Base-by-base conservation (phyloP, 1,140 invertebrate species). In the Goniozus legneri region DNA sequence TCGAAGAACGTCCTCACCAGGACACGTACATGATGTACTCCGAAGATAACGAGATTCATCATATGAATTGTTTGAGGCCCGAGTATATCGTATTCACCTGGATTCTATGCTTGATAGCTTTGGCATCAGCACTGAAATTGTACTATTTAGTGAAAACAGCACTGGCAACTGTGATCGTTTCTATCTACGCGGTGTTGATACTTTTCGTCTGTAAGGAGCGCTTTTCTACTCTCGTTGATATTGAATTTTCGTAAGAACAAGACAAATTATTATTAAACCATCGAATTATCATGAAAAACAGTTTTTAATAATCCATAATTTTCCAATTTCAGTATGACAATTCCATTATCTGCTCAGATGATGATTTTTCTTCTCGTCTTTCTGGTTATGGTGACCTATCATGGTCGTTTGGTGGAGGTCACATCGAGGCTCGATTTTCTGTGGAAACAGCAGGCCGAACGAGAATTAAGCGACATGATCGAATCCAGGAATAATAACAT, bases 31-130 rank as follows among this genome's bases (percentile, higher is more conserved):
- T n/a, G n/a, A n/a, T n/a, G n/a, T n/a, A 35, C 7, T 37, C 47
- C 14, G 34, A 48, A 0, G 41, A 36, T 6, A 13, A 39, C 6
- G 40, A 55, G 0, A 3, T 42, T 8, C 8, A 44, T 14, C 33
- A 56, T 8, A 54, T 18, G 13, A 63, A 42, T 42, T 88, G 85
- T 47, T 76, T 80, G 19, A 79, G 84, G 50, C 88, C 89, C 0
- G 91, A 96, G 69, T 96, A 95, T 64, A 85, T 95, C 8, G 87
- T 95, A 2, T 92, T 93, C 69, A 92, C 91, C 0, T 96, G 92
- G 90, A 87, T 96, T 16, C 75, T 97, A n/a, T 93, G 90, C 47
- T 79, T 97, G 27, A 87, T 96, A 1, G 89, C 91, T 0, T 76
- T 94, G 44, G 91, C 92, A 2, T 90, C 92, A 0, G 93, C 94